Base-by-base conservation (phyloP, 1,140 invertebrate genomes). In the Leptestheria dahalacensis region DNA sequence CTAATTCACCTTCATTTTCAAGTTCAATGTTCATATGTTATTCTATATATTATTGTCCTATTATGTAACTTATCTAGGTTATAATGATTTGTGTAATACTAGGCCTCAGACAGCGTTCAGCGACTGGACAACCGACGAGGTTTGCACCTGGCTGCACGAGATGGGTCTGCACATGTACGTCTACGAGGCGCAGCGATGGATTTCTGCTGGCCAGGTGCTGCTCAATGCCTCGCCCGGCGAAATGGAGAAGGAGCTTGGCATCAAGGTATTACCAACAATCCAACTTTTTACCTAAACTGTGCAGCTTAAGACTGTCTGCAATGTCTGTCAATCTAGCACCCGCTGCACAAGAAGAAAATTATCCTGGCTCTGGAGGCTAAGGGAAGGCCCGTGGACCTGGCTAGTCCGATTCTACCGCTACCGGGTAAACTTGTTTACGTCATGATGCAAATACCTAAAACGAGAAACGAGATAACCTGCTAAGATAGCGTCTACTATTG, bases 271-370 rank as follows among this genome's bases (percentile, higher is more conserved):
- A 18, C 3, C 23, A 23, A 25, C 11, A 6, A 20, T 59, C 57
- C 20, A 58, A n/a, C 26, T 57, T 61, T 41, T 33, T 61, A 46
- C n/a, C n/a, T n/a, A n/a, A n/a, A n/a, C n/a, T n/a, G n/a, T n/a
- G n/a, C n/a, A n/a, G n/a, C n/a, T n/a, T n/a, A n/a, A n/a, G n/a
- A n/a, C n/a, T n/a, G n/a, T n/a, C n/a, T n/a, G n/a, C n/a, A n/a
- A n/a, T n/a, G n/a, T n/a, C n/a, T 65, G 12, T 61, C 70, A 50
- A 72, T 77, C 12, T 73, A 80, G 72, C 86, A 92, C 72, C 73
- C 81, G 1, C 74, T 98, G 62, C 93, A 97, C 68, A 79, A 84
- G 50, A 97, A 97, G 74, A 97, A 97, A 72, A 79, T 98, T 21
- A 74, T 85, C 28, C 76, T 97, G 62, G 90, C 91, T 1, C 73